These are phyloP conservation scores for Lasaia peninsularis DNA, from an alignment of 1,140 invertebrate species.

Conservation along the genomic window DNA sequence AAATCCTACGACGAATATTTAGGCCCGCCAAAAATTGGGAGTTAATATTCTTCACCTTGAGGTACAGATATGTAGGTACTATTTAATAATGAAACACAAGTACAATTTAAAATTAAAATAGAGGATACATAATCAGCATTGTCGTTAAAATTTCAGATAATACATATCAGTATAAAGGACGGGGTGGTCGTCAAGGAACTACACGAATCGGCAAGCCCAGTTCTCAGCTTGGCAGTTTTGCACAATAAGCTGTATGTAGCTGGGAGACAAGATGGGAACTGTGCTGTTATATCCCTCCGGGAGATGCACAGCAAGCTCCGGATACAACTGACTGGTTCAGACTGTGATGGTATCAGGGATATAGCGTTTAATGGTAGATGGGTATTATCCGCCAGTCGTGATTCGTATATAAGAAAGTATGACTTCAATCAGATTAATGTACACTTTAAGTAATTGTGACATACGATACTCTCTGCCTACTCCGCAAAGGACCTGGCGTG, in stretches of 20 bases:
- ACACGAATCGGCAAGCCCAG: constrained; percentile 68
- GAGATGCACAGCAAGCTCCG: constrained; percentile 47
- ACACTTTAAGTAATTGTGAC: constrained; percentile 51
- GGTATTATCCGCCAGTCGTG: constrained; percentile 79
- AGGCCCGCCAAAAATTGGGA: too few relatives aligned
- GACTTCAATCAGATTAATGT: constrained; percentile 65
- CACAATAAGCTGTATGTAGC: constrained; percentile 29
- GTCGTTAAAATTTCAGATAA: constrained; percentile 1
- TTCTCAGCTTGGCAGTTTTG: constrained; percentile 47
- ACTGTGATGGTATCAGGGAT: constrained; percentile 81
- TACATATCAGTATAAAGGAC: background rate
- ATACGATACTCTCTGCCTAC: too few relatives aligned
- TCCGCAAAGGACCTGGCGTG: too few relatives aligned
- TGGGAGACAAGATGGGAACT: constrained; percentile 79
- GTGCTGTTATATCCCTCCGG: constrained; percentile 58
- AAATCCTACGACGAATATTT: too few relatives aligned
- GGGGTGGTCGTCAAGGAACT: constrained; percentile 35
- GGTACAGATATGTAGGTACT: too few relatives aligned
- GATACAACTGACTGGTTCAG: constrained; percentile 81
- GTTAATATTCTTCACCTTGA: too few relatives aligned
- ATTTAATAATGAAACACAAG: too few relatives aligned
- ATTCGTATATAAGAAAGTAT: constrained; percentile 79
- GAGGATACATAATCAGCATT: constrained; percentile 13
- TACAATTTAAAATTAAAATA: too few relatives aligned
- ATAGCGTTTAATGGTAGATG: constrained; percentile 77